Base-by-base conservation (phyloP, 2,113 vertebrate genomes). In the Misgurnus anguillicaudatus region DNA sequence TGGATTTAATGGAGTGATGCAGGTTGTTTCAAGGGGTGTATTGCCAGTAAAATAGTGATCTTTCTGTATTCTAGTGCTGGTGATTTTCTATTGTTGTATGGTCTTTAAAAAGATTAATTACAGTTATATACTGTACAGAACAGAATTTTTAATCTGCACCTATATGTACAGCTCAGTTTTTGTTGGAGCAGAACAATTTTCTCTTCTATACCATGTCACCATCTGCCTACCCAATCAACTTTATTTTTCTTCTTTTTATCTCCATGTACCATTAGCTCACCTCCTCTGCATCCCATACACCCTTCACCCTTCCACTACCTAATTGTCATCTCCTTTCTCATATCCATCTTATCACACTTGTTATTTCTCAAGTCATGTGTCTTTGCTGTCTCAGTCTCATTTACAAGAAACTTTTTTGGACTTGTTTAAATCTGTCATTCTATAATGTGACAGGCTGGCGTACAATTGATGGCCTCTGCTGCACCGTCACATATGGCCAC, bases 311-410 rank as follows among this genome's bases (percentile, higher is more conserved):
- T 21, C 48, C 60, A 70, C 31, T 41, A 19, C 42, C 61, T 55
- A 53, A 64, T 31, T 68, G 45, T 77, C 68, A 62, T 11, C 36
- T 42, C 48, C 19, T 53, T 85, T 76, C 66, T 64, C 65, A 16
- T 9, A 3, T 21, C 41, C 66, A 24, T 76, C 83, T 45, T 39
- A 7, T 55, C 70, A 53, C 66, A 74, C 62, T 57, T 17, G 57
- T 14, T 53, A 64, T 61, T 17, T 77, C 24, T 41, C 42, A 41
- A 77, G 79, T 75, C 75, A 53, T 55, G 68, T 76, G 75, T 38
- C 57, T 67, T 77, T 55, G 21, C 75, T 78, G 57, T 70, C 67
- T 38, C 80, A 71, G n/a, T 85, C 65, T 66, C 62, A 78, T 72
- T 77, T 79, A 68, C 64, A 80, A 81, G 55, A 39, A 66, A 58